phyloP scores from a whole-genome alignment of 30 jellyfish, hydroid and myxozoan genomes.

The Mastigias papua region DNA sequence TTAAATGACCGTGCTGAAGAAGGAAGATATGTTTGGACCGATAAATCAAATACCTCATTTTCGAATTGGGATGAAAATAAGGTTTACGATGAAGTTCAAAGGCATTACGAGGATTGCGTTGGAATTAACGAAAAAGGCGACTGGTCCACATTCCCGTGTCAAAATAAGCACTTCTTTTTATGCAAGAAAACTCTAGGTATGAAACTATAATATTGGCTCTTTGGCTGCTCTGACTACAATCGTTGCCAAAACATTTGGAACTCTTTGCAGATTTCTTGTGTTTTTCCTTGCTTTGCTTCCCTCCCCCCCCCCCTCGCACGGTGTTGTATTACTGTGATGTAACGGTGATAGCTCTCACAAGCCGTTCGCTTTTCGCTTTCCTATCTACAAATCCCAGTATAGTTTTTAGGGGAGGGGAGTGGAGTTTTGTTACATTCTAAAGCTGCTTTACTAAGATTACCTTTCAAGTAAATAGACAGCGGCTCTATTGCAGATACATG shows the following conservation, averaged over 20 bases:
- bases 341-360: too few relatives aligned
- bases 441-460: background rate
- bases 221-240: too few relatives aligned
- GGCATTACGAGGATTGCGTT: conserved; percentile 85
- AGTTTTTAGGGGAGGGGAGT: too few relatives aligned
- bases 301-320: background rate
- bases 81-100: conserved; percentile 87
- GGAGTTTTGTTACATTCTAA: conserved; percentile 2
- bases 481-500: background rate
- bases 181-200: conserved; percentile 89
- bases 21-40: conserved; percentile 85
- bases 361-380: too few relatives aligned
- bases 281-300: background rate
- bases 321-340: too few relatives aligned
- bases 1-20: conserved; percentile 83
- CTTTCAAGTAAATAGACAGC: too few relatives aligned
- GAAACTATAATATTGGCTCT: background rate
- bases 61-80: conserved; percentile 83
- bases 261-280: too few relatives aligned
- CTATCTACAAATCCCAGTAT: too few relatives aligned
- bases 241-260: too few relatives aligned
- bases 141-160: conserved; percentile 86
- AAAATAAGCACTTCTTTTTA: conserved; percentile 66
- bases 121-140: conserved; percentile 90
- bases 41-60: conserved; percentile 56